These are phyloP conservation scores for Drosophila rellima DNA, from an alignment of 2,888 invertebrate genomes.

Conservation along the genomic window DNA sequence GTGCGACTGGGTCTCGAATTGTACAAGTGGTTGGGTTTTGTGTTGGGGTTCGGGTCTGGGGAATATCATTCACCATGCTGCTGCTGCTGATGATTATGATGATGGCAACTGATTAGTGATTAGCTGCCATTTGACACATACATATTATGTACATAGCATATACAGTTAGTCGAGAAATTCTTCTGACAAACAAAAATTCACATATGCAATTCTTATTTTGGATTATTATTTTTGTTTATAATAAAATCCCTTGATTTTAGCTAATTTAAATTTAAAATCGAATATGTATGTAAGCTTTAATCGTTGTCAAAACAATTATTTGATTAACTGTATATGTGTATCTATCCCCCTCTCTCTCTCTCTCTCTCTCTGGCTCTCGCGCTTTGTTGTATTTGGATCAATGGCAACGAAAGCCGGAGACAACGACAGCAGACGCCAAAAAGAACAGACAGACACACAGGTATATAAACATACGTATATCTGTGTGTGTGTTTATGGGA, in stretches of 20 bases:
- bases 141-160: not conserved
- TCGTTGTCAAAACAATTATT: not conserved
- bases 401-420: slow-evolving; percentile 45
- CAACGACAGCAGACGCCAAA: slow-evolving; percentile 19
- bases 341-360: not conserved
- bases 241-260: not conserved
- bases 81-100: slow-evolving; percentile 30
- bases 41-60: slow-evolving; percentile 1
- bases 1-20: not conserved
- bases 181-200: not conserved
- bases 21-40: not conserved
- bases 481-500: slow-evolving; percentile 42
- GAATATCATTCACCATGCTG: slow-evolving; percentile 33
- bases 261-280: not conserved
- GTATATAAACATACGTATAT: slow-evolving; percentile 24
- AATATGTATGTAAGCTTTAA: not conserved
- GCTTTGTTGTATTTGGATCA: slow-evolving; percentile 32
- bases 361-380: not conserved
- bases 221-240: no score
- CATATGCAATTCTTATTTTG: no score
- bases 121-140: slow-evolving; percentile 73
- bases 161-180: not conserved
- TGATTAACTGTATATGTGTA: not conserved
- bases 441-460: slow-evolving; percentile 42
- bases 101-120: slow-evolving; percentile 75